These are phyloP conservation scores for Ptychadena robeensis DNA, from an alignment of 2,797 vertebrate genomes.

Conservation along the genomic window DNA sequence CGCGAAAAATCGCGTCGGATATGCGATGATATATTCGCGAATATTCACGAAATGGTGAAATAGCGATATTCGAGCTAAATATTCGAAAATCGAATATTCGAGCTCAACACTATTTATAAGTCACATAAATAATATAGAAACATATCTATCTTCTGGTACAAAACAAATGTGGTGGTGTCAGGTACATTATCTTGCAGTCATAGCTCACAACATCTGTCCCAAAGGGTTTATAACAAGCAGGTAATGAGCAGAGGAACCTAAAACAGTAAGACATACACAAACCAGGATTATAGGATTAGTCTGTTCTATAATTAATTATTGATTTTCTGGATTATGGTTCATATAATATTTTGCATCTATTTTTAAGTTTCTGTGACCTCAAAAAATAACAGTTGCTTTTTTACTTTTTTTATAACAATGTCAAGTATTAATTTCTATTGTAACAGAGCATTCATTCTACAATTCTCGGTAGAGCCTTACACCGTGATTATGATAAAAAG, in stretches of 20 bases:
- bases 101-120: no score
- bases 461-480: no score
- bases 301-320: conserved; percentile 25
- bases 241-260: conserved; percentile 25
- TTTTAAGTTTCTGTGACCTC: background rate
- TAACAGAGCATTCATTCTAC: no score
- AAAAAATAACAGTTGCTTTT: no score
- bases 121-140: background rate
- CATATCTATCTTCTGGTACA: background rate
- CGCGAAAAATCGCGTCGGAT: no score
- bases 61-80: no score
- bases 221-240: conserved; percentile 13
- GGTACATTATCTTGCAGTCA: conserved; percentile 1
- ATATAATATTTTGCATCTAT: background rate
- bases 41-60: no score
- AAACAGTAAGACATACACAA: background rate
- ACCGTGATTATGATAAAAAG: no score
- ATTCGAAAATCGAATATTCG: no score
- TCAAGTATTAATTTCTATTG: no score
- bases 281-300: conserved; percentile 35
- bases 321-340: background rate
- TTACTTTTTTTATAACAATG: background rate
- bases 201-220: conserved; percentile 10
- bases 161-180: background rate
- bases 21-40: no score